These are phyloP conservation scores for Malurus cyaneus DNA, from an alignment of 2,113 vertebrate species.

Conservation along the genomic window DNA sequence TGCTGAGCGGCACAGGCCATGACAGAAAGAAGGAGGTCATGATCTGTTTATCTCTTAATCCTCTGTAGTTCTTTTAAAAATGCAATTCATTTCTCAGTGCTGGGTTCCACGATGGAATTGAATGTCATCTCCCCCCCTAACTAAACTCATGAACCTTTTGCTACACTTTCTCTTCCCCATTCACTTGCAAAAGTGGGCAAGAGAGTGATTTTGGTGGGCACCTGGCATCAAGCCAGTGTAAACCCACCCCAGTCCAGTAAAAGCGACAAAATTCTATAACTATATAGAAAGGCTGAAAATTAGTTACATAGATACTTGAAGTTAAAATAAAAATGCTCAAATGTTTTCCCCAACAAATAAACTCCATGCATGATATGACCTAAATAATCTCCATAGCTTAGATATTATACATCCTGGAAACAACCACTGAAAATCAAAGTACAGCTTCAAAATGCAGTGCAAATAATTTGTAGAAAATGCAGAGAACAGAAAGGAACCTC, in stretches of 20 bases:
- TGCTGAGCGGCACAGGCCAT: no score
- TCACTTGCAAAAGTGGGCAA: background rate
- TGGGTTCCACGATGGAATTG: no score
- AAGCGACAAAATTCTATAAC: background rate
- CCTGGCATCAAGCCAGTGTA: background rate
- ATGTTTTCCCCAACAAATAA: background rate
- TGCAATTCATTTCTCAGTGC: no score
- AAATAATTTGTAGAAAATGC: background rate
- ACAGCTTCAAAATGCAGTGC: background rate
- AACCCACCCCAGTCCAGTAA: background rate
- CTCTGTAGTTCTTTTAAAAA: no score
- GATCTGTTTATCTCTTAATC: no score
- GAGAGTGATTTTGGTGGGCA: background rate
- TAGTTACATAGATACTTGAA: background rate
- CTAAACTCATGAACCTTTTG: background rate
- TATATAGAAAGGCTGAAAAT: background rate
- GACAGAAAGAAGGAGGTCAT: no score
- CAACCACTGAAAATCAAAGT: background rate
- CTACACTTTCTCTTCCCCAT: background rate
- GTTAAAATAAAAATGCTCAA: background rate
- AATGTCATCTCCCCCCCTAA: background rate
- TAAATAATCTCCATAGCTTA: background rate
- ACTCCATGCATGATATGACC: background rate
- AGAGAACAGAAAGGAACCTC: background rate
- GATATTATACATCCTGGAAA: background rate